Conservation (phyloP, 1,140 invertebrate species). For the Bombyx mandarina region DNA sequence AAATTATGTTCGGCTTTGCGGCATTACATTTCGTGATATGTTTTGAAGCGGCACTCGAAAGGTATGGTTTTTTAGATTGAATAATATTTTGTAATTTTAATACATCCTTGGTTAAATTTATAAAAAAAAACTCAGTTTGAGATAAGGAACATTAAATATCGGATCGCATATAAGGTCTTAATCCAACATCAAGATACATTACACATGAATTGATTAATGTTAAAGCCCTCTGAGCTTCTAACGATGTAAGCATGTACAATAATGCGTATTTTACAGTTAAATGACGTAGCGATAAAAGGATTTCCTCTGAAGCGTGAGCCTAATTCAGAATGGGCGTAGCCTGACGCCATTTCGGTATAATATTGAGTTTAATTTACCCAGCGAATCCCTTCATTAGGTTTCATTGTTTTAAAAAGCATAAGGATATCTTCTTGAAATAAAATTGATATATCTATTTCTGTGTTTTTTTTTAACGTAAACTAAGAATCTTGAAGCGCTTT, state of each 20-base stretch:
- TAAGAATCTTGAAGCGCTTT: too few relatives aligned
- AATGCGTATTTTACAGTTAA: slow-evolving; percentile 3
- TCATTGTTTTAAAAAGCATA: neutral
- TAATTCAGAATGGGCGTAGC: slow-evolving; percentile 5
- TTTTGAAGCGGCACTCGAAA: too few relatives aligned
- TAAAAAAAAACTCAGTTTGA: too few relatives aligned
- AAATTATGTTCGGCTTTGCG: slow-evolving; percentile 3
- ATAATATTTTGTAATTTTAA: too few relatives aligned
- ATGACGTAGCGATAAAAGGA: slow-evolving; percentile 1
- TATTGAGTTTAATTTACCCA: slow-evolving; percentile 8
- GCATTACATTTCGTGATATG: neutral
- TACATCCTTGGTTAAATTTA: too few relatives aligned
- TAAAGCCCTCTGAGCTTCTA: neutral
- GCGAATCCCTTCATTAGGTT: slow-evolving; percentile 7
- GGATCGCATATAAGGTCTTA: neutral
- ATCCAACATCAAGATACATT: neutral
- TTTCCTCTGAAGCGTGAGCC: neutral
- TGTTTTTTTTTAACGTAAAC: too few relatives aligned
- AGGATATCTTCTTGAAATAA: too few relatives aligned
- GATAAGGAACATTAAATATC: too few relatives aligned
- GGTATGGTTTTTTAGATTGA: too few relatives aligned
- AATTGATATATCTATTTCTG: too few relatives aligned
- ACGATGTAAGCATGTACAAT: too few relatives aligned
- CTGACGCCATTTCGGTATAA: slow-evolving; percentile 7
- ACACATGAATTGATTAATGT: neutral